Conservation (phyloP, 2,888 invertebrate genomes). For the Mimachlamys varia region DNA sequence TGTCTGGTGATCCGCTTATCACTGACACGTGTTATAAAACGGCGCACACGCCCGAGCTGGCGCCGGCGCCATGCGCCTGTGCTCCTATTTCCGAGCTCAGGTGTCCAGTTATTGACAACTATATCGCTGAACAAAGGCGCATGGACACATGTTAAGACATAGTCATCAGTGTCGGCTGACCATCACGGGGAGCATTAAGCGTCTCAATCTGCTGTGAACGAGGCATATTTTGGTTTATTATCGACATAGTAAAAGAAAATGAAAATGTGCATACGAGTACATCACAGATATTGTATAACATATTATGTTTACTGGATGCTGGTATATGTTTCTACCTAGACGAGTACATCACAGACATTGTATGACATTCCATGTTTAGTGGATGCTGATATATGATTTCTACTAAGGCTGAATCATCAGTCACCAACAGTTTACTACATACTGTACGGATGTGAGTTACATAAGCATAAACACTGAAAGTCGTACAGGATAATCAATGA, state of each 20-base stretch:
- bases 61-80: not conserved
- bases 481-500: too few species aligned
- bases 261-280: too few species aligned
- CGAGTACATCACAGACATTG: not conserved
- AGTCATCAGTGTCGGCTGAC: not conserved
- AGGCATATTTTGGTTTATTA: not conserved
- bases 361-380: not conserved
- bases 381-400: not conserved
- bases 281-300: not conserved
- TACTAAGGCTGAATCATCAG: too few species aligned
- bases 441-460: too few species aligned
- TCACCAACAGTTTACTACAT: too few species aligned
- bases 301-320: not conserved
- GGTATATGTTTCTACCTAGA: not conserved
- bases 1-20: not conserved
- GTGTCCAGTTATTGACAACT: slow-evolving; percentile 9
- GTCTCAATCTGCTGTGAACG: not conserved
- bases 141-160: not conserved
- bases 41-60: not conserved
- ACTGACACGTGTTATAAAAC: not conserved
- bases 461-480: too few species aligned
- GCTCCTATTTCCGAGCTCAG: not conserved
- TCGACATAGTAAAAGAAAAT: not conserved
- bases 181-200: not conserved
- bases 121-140: not conserved